Evolutionary conservation across 2,797 vertebrate species (phyloP).

Genomic region (Toxotes lorentzi): DNA sequence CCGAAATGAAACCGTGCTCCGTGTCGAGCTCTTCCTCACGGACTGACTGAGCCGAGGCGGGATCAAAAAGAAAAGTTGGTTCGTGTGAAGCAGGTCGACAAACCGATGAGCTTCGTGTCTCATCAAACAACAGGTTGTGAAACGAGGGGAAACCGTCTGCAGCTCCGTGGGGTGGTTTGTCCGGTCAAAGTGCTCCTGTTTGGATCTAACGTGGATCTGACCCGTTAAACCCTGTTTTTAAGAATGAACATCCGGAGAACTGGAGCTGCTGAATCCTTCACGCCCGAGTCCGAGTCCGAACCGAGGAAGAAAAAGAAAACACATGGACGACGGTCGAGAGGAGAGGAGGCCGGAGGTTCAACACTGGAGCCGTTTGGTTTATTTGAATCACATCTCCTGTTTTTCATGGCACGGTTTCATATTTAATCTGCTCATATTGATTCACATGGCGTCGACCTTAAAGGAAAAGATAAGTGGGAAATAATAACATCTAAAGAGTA

Average conservation of each 20-base stretch:
- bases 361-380: conserved; percentile 20
- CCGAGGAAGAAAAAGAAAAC: not conserved
- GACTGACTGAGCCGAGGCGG: no score
- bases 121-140: no score
- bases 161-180: no score
- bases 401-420: conserved; percentile 13
- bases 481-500: not conserved
- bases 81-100: no score
- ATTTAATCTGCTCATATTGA: not conserved
- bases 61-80: no score
- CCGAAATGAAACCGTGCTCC: conserved; percentile 66
- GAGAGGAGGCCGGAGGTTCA: not conserved
- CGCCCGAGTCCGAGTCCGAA: conserved; percentile 8
- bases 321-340: not conserved
- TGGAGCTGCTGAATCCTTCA: conserved; percentile 27
- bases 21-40: conserved; percentile 38
- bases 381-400: not conserved
- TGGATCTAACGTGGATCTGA: no score
- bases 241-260: no score
- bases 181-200: no score
- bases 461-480: no score
- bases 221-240: no score
- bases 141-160: no score
- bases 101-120: no score
- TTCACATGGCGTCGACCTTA: not conserved